Evolutionary conservation across 1,140 invertebrate genomes (phyloP), one percentile per base, ranked within the genome.

Genomic region (Bombus terrestris): DNA sequence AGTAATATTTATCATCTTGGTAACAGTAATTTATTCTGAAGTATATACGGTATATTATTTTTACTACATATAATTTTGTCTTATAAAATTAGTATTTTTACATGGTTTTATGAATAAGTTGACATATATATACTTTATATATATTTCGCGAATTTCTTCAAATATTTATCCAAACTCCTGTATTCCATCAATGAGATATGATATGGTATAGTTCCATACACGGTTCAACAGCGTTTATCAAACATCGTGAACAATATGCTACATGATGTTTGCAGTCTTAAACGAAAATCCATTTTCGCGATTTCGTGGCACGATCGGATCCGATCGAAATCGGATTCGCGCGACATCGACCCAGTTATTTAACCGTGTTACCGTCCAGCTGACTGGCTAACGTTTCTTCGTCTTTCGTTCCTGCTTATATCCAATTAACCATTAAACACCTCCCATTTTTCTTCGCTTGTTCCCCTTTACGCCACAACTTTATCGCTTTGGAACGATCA

Each of bases 341-440:
- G 47, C 37, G 69, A 22, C 37, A 37, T 25, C 69, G 80, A 81
- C 80, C 80, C 47, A 81, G 68, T 81, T 81, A 72, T 62, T 81
- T 81, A 73, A 81, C 80, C 80, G 80, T 81, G 80, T 81, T 81
- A 81, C 80, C 25, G 41, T 53, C 41, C 64, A 37, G n/a, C 62
- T 66, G 64, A 68, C 77, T 68, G 32, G 59, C 43, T 71, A 71
- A 81, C 78, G 43, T 68, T 69, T 81, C 68, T 39, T 53, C 78
- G 66, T 81, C 43, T 39, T 37, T 59, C 66, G 72, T 73, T 43
- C 18, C 41, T 47, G 35, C 37, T 32, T 37, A 35, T 71, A 53
- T 57, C 68, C 79, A 81, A 81, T 81, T 72, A 81, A 81, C 79
- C 47, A 81, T 81, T 71, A 72, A 81, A 81, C 78, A 71, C 47